A percentile compares a stretch with the other conserved stretches of the same genome.
Evolutionary conservation across 2,797 vertebrate species (phyloP).

Genomic region (Lophius americanus): DNA sequence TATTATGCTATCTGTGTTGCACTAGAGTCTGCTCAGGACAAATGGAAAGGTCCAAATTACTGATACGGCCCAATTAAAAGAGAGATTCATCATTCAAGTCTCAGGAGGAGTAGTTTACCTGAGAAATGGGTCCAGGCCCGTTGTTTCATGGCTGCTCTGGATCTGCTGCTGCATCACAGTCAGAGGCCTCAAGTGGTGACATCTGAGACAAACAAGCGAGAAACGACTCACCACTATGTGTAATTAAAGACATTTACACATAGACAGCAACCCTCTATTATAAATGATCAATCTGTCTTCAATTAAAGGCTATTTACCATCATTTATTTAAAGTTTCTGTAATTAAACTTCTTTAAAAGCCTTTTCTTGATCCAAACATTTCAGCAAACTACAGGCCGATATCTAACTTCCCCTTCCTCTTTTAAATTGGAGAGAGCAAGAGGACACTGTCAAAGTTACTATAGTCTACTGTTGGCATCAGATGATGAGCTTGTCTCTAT

Average conservation of each 20-base stretch:
- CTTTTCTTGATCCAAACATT: too few species aligned
- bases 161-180: slow-evolving; percentile 71
- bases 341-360: too few species aligned
- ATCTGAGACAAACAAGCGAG: slow-evolving; percentile 70
- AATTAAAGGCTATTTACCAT: too few species aligned
- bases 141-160: slow-evolving; percentile 53
- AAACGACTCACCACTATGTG: not conserved
- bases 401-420: too few species aligned
- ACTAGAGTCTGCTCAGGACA: not conserved
- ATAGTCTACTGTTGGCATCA: too few species aligned
- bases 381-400: too few species aligned
- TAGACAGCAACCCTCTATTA: too few species aligned
- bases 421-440: too few species aligned
- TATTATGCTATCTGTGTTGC: not conserved
- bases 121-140: slow-evolving; percentile 60
- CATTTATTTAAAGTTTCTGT: too few species aligned
- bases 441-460: too few species aligned
- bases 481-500: too few species aligned
- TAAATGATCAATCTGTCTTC: too few species aligned
- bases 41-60: not conserved
- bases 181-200: slow-evolving; percentile 71
- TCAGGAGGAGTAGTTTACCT: slow-evolving; percentile 65
- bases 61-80: not conserved
- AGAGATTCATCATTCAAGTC: not conserved
- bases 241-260: not conserved